Evolutionary conservation across 2,113 vertebrate species (phyloP), one percentile per base, ranked within the genome.

Genomic region (Leucoraja erinaceus): DNA sequence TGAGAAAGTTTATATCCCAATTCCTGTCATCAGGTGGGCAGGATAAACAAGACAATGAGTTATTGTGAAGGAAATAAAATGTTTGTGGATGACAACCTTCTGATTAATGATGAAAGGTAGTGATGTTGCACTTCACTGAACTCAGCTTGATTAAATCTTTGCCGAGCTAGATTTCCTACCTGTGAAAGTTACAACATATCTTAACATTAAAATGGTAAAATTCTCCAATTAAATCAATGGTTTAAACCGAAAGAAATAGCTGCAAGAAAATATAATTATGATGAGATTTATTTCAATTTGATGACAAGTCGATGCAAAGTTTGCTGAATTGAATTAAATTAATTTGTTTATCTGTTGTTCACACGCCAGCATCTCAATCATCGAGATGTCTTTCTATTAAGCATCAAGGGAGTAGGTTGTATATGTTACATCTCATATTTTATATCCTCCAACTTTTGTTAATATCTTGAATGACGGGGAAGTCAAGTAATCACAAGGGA

Each of bases 171-270:
- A 63, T 63, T 28, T 31, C 83, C 16, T 88, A 63, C 83, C 83
- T 88, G 59, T 88, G 83, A 86, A 56, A 88, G 83, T 63, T 88
- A 63, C 31, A 63, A 88, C 28, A 31, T 63, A 63, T 47, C 56
- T 84, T 25, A 59, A n/a, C 28, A 84, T 88, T 63, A 88, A 63
- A 63, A 88, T 88, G 59, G 83, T 61, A 88, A 66, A 14, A 63
- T 63, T 88, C 59, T 88, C 59, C 83, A 88, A 88, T 88, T 63
- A 88, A 88, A 88, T 88, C 59, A 88, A 88, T 88, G 83, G 18
- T 72, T 72, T 20, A 72, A 72, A 20, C 22, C 83, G 31, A 63
- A 86, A 63, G 12, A 86, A 86, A 28, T 63, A 63, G 25, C 56
- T 63, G 25, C 28, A 5, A 28, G 56, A 86, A 86, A 88, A 88